Evolutionary conservation across 2,888 invertebrate species (phyloP), one percentile per base, ranked within the genome.

Genomic region (Tanytarsus gracilentus): DNA sequence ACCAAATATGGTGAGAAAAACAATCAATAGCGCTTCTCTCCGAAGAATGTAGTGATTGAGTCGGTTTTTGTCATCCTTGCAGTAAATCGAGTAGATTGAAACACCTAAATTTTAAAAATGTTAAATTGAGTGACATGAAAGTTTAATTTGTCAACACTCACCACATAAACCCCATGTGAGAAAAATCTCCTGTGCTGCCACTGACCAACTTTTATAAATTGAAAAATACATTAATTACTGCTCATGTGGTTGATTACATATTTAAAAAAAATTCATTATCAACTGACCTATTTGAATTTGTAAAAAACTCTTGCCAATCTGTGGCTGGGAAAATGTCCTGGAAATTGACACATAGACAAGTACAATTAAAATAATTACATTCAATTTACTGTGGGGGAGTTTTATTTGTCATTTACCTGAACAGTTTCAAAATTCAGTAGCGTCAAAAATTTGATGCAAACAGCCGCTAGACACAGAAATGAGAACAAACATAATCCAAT

Each of bases 121-220:
- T 18, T 33, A 5, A 33, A 33, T 33, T 33, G 33, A 33, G 6
- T 33, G 9, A 11, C 9, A 33, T 33, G 9, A 33, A 48, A 48
- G 16, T 6, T 48, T 48, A n/a, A n/a, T 48, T 48, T 18, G 88
- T 88, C 8, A 18, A 18, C 8, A 50, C 18, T 56, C 27, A 56
- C 40, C 40, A 23, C 92, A 76, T 7, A 92, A 72, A 1, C 90
- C 90, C 94, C 94, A 91, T 0, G 89, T 89, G 56, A 92, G 78
- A 70, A 93, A 93, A 0, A 85, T 84, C 73, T 94, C 93, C 69
- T 91, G 86, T 16, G 88, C 86, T 0, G 93, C 94, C 1, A 92
- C 88, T 25, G 87, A 79, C 93, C 94, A 94, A 65, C 90, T n/a
- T n/a, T n/a, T n/a, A n/a, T n/a, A n/a, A n/a, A n/a, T n/a, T n/a